phyloP scores from a whole-genome alignment of 2,797 vertebrate genomes.

The Myotis planiceps region DNA sequence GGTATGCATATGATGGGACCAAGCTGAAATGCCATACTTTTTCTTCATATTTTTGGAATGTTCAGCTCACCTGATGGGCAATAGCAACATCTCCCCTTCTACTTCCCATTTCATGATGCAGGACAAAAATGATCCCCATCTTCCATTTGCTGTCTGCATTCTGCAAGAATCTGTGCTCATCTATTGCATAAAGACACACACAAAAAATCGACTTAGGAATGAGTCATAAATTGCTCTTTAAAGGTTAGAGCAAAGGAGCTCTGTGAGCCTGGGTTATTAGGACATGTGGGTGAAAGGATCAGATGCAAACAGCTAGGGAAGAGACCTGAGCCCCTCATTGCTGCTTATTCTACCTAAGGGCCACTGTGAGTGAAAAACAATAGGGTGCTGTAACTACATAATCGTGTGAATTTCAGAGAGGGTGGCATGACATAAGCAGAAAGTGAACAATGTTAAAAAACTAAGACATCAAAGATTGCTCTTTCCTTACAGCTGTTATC shows the following conservation, averaged over 20 bases:
- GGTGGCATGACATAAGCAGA: neutral
- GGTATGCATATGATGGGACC: neutral
- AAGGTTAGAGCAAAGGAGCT: neutral
- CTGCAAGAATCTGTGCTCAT: neutral
- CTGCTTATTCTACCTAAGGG: neutral
- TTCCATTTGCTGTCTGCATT: neutral
- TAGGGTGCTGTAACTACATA: neutral
- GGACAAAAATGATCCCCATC: neutral
- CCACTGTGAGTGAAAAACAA: neutral
- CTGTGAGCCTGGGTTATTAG: neutral
- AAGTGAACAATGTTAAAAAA: neutral
- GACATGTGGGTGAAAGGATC: neutral
- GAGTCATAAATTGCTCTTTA: neutral
- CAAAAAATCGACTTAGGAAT: neutral
- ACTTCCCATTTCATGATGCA: neutral
- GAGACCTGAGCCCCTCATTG: neutral
- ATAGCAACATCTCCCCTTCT: neutral
- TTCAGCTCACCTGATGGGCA: neutral
- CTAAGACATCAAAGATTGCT: neutral
- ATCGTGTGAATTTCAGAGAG: neutral
- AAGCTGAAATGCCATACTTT: neutral
- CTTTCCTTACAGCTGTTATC: neutral
- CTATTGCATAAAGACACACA: neutral
- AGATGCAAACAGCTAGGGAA: neutral
- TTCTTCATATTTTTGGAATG: neutral